Base-by-base conservation (phyloP, 2,888 invertebrate genomes). In the Ochropleura leucogaster region DNA sequence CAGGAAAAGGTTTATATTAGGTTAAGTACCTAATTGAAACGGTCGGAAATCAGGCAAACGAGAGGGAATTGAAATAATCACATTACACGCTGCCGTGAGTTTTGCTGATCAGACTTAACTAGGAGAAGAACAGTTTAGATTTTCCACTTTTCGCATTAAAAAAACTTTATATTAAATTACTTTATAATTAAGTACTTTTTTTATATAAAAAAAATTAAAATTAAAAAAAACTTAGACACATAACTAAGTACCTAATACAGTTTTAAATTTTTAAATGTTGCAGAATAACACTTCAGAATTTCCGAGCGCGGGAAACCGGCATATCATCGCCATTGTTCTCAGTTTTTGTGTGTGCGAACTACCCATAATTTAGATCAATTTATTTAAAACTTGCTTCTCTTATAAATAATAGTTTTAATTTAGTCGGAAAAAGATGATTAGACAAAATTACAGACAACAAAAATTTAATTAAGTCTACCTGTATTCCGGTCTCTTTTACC, bases 251-350 rank as follows among this genome's bases (percentile, higher is more conserved):
- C 10, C 4, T 30, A 18, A 40, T 6, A 12, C 5, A 8, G 18
- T 8, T 12, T 79, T 30, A 30, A 30, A 30, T 46, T 68, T 30
- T 20, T 51, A 2, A 63, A 40, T 20, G 20, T 79, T 81, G 72
- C 79, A 73, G 83, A 87, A 82, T 83, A 67, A 66, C 67, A 67
- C 84, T 76, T 84, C 72, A 69, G 72, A 79, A 82, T 87, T 82
- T 82, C 70, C 67, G 64, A 53, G 66, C 77, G 77, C 72, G 80
- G 76, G 79, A 79, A 85, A 78, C 80, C 64, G 83, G 76, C 70
- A 80, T 64, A 72, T 55, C 81, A 68, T 64, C 76, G 55, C 62
- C 74, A 88, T 90, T 90, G 89, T 90, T 88, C 84, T 74, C 44
- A 72, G 74, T 87, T 90, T 88, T 89, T 88, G 76, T 77, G 55